Evolutionary conservation across 2,888 invertebrate genomes (phyloP), one percentile per base, ranked within the genome.

Genomic region (Diadromus collaris): DNA sequence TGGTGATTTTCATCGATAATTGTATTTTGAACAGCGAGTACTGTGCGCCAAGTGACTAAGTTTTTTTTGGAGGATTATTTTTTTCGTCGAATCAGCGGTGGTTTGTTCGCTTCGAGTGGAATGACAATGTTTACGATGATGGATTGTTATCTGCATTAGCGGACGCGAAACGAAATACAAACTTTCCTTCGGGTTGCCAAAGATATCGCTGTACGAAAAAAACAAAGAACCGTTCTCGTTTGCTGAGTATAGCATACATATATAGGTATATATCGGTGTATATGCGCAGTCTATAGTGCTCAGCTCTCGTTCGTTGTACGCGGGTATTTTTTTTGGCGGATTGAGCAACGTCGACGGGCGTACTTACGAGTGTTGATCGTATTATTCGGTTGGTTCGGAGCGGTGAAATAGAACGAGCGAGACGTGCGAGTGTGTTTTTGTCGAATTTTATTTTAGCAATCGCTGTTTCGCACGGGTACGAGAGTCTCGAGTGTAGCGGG

Each of bases 111-210:
- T 67, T 27, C n/a, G 21, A 51, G 38, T 46, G 58, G 84, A 83
- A 83, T 77, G 85, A 87, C 78, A 81, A 90, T 90, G 89, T 87
- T 85, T 81, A 85, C 85, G 85, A 87, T 86, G 84, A 90, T 90
- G 90, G 89, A 90, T 89, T 89, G 88, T 89, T 86, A 86, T 86
- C 85, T 84, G 81, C 88, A 89, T 84, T 89, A 90, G 86, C 87
- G 86, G 27, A 29, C 29, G 29, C 41, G 68, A 60, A 71, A 64
- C 2, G 46, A 68, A 34, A 21, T 10, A 24, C 46, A 21, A 48
- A 60, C 16, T 34, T 48, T 48, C 44, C 19, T 46, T 70, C 48
- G 46, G 9, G 38, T 60, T 60, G 19, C 19, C 60, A 29, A 29
- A 29, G 34, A 60, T 34, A 10, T 61, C 38, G 13, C 13, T 38